These are phyloP conservation scores for Radopholus similis DNA, from an alignment of 1,140 invertebrate genomes.

Conservation along the genomic window DNA sequence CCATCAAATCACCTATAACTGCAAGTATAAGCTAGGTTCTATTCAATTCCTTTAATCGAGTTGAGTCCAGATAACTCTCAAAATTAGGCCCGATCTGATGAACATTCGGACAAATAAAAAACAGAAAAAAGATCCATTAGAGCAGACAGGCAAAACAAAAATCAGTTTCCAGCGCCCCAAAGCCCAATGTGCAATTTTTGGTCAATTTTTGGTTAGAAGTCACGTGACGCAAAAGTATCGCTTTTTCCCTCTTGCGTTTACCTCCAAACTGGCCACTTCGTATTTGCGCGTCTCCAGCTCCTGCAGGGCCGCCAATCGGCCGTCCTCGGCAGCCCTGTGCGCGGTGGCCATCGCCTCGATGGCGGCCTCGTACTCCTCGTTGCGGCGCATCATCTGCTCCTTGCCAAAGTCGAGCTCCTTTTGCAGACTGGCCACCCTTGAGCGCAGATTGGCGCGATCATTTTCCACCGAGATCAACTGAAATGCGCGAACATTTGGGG, in stretches of 20 bases:
- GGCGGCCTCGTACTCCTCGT: slow-evolving; percentile 55
- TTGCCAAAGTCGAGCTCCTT: slow-evolving; percentile 58
- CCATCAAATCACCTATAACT: too few relatives aligned
- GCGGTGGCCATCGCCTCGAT: slow-evolving; percentile 55
- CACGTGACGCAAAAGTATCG: too few relatives aligned
- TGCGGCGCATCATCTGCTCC: slow-evolving; percentile 58
- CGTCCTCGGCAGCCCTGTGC: slow-evolving; percentile 53
- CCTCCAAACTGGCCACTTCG: slow-evolving; percentile 47
- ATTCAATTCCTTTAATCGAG: too few relatives aligned
- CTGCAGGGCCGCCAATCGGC: slow-evolving; percentile 52
- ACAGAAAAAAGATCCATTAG: too few relatives aligned
- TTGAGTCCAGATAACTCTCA: too few relatives aligned
- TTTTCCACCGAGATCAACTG: slow-evolving; percentile 54
- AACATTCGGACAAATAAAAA: too few relatives aligned
- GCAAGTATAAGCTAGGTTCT: too few relatives aligned
- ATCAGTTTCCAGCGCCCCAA: too few relatives aligned
- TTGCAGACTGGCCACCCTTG: slow-evolving; percentile 44
- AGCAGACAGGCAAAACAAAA: too few relatives aligned
- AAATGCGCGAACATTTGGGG: slow-evolving; percentile 24
- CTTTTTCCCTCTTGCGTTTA: neutral
- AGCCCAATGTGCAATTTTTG: too few relatives aligned
- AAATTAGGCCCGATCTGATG: too few relatives aligned
- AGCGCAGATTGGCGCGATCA: slow-evolving; percentile 45
- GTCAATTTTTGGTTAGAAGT: too few relatives aligned
- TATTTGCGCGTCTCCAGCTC: slow-evolving; percentile 57